A percentile compares a stretch with the other conserved stretches of the same genome.
Evolutionary conservation across 2,797 vertebrate species (phyloP).

Genomic region (Bryconaethiops microstoma): DNA sequence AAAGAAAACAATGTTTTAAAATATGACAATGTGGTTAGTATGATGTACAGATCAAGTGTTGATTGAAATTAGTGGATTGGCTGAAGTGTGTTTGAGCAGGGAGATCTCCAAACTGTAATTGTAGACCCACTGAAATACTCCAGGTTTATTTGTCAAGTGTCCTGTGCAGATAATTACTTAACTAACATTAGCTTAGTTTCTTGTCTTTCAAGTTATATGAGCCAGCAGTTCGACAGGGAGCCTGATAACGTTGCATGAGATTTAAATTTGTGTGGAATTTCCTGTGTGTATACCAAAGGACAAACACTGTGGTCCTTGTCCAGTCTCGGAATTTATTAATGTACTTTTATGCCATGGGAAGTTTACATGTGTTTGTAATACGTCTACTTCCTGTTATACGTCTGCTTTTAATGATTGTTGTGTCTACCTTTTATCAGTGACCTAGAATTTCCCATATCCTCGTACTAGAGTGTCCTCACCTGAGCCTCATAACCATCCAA

Average conservation of each 20-base stretch:
- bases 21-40: neutral
- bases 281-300: constrained; percentile 17
- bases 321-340: constrained; percentile 28
- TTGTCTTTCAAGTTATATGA: neutral
- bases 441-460: neutral
- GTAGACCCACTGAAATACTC: no score
- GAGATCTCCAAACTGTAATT: neutral
- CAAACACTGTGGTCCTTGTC: constrained; percentile 21
- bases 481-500: neutral
- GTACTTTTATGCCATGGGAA: constrained; percentile 14
- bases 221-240: neutral
- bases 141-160: neutral
- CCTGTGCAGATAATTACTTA: neutral
- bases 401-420: neutral
- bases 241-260: neutral
- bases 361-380: neutral
- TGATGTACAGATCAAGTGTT: neutral
- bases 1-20: no score
- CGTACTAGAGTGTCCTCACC: neutral
- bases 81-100: neutral
- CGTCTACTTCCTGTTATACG: constrained; percentile 27
- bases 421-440: neutral
- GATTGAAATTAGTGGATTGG: neutral
- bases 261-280: constrained; percentile 33
- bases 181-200: neutral